Evolutionary conservation across 2,888 invertebrate species (phyloP), one percentile per base, ranked within the genome.

Genomic region (Norana najaformis): DNA sequence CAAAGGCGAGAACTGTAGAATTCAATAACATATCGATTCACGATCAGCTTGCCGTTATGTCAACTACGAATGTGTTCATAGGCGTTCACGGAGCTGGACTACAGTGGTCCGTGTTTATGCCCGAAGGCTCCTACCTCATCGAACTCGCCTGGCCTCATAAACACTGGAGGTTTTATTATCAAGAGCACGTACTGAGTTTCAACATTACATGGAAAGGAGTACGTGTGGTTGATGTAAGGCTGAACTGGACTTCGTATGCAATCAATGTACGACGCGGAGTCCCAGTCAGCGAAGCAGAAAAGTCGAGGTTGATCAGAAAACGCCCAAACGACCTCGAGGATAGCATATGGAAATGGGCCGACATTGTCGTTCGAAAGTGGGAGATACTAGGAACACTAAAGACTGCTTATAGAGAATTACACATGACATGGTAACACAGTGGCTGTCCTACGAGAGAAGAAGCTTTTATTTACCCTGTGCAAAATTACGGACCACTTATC

Each of bases 321-420:
- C 30, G 37, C 30, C 83, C 83, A 11, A 88, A 47, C 16, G 89
- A 34, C 38, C 8, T 18, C 11, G 11, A 39, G 13, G 90, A 91
- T 36, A 91, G 90, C 83, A 35, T 91, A 36, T 91, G 91, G 91
- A 91, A 91, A 85, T 90, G 90, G 90, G 90, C 91, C 8, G 91
- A 91, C 47, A 85, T 88, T 16, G 34, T 41, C 13, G 90, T 91
- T 18, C 41, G 90, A 41, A 82, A 38, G 35, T 11, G 36, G 16
- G n/a, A 88, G 16, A 90, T 88, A 38, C 14, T 16, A 20, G 88
- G 36, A 53, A 53, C 53, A 16, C 53, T 53, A 23, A 23, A 53
- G 18, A 53, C 16, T 16, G 53, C 23, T 23, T 53, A 53, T 23
- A 53, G 23, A 16, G 53, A 23, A 16, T 53, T 53, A 18, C 16